Conservation (phyloP, 2,113 vertebrate genomes). For the Indri indri region DNA sequence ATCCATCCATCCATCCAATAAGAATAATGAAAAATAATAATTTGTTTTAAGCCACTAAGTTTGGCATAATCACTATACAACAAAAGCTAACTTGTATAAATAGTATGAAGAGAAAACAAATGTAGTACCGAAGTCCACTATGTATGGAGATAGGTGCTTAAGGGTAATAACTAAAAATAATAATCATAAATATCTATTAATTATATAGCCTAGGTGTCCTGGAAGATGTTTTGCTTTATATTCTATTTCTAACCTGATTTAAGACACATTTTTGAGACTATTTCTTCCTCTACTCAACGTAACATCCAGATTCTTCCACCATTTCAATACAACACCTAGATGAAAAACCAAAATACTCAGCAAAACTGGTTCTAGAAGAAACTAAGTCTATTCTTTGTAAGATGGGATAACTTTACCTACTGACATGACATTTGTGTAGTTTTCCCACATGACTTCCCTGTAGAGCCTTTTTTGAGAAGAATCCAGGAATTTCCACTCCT, state of each 20-base stretch:
- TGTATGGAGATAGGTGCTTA: background rate
- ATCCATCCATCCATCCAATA: background rate
- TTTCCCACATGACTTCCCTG: constrained; percentile 76
- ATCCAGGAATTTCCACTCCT: constrained; percentile 73
- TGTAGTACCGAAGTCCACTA: background rate
- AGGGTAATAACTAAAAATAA: background rate
- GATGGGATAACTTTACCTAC: constrained; percentile 61
- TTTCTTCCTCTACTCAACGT: background rate
- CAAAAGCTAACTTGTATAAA: constrained; percentile 31
- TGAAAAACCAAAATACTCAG: constrained; percentile 40
- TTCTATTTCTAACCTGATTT: constrained; percentile 38
- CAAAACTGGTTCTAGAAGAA: background rate
- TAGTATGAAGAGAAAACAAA: background rate
- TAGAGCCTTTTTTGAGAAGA: constrained; percentile 70
- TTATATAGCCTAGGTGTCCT: background rate
- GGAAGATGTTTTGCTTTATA: background rate
- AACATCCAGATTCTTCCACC: background rate
- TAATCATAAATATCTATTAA: background rate
- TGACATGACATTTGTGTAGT: constrained; percentile 72
- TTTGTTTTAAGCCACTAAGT: background rate
- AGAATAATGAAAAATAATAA: constrained; percentile 25
- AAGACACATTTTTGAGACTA: constrained; percentile 29
- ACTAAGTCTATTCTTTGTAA: background rate
- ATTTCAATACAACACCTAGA: background rate
- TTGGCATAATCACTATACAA: background rate